A percentile compares a stretch with the other conserved stretches of the same genome.
These are phyloP conservation scores for Xenopus petersii DNA, from an alignment of 2,797 vertebrate species.

Conservation along the genomic window DNA sequence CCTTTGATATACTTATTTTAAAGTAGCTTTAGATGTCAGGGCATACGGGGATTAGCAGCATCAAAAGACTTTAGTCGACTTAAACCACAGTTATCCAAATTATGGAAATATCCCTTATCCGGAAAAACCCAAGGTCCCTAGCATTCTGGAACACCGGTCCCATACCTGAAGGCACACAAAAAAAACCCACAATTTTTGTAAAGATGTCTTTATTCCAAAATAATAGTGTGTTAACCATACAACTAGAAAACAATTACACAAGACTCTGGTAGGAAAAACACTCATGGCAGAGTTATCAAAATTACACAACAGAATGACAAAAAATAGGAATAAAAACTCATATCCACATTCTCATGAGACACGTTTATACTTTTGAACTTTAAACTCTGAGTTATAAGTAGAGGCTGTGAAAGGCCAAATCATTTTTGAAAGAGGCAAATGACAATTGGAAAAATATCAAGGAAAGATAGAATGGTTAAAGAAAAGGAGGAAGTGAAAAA, in stretches of 20 bases:
- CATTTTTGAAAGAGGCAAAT: too few relatives aligned
- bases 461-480: too few relatives aligned
- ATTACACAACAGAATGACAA: slow-evolving; percentile 67
- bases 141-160: too few relatives aligned
- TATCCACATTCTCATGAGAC: slow-evolving; percentile 55
- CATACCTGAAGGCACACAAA: background rate
- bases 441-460: too few relatives aligned
- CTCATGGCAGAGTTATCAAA: slow-evolving; percentile 74
- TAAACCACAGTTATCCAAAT: too few relatives aligned
- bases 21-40: too few relatives aligned
- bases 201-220: slow-evolving; percentile 95
- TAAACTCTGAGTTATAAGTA: slow-evolving; percentile 41
- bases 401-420: slow-evolving; percentile 19
- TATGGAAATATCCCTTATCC: too few relatives aligned
- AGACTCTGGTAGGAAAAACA: slow-evolving; percentile 90
- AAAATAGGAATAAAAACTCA: slow-evolving; percentile 36
- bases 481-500: too few relatives aligned
- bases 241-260: slow-evolving; percentile 85
- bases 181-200: slow-evolving; percentile 71
- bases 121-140: too few relatives aligned
- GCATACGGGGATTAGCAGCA: too few relatives aligned
- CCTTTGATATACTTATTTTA: too few relatives aligned
- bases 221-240: slow-evolving; percentile 82
- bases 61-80: too few relatives aligned
- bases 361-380: slow-evolving; percentile 59